phyloP scores from a whole-genome alignment of 2,113 vertebrate genomes.

The Tangachromis dhanisi region DNA sequence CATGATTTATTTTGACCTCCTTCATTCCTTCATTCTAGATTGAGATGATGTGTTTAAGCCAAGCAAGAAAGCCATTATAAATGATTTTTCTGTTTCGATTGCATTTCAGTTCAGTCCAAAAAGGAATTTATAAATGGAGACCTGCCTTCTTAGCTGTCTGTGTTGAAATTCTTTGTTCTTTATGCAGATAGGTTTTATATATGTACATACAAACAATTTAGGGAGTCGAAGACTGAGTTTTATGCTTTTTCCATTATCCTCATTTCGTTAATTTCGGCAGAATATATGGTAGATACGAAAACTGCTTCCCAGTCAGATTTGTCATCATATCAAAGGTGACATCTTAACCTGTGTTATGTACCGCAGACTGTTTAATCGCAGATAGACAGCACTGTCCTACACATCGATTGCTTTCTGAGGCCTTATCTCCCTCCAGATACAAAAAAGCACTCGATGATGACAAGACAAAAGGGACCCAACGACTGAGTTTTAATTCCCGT shows the following conservation, averaged over 20 bases:
- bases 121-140: background rate
- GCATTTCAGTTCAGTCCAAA: background rate
- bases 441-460: background rate
- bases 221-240: background rate
- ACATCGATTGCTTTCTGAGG: background rate
- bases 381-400: background rate
- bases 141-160: background rate
- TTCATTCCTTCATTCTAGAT: background rate
- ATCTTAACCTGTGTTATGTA: background rate
- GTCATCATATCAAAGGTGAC: background rate
- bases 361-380: background rate
- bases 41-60: background rate
- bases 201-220: background rate
- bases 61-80: background rate
- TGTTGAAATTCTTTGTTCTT: background rate
- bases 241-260: background rate
- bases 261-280: background rate
- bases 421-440: background rate
- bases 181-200: background rate
- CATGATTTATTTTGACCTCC: background rate
- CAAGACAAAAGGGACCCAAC: background rate
- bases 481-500: background rate
- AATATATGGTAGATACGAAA: background rate
- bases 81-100: background rate
- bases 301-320: background rate